phyloP scores from a whole-genome alignment of 2,797 vertebrate species.

The Lagocephalus sceleratus region DNA sequence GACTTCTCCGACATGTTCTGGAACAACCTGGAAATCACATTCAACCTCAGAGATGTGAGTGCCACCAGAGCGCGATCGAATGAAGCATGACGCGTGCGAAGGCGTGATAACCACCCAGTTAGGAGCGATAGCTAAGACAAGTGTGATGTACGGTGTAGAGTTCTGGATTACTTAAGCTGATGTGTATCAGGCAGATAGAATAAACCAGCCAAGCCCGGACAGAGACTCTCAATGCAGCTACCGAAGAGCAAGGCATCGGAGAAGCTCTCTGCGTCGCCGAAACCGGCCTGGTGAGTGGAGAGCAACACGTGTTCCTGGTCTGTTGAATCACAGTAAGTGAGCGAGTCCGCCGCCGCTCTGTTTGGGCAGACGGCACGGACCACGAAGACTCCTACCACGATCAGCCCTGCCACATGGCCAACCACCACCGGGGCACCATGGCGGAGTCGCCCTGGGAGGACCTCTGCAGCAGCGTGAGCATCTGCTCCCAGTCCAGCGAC shows the following conservation, averaged over 20 bases:
- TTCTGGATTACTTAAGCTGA: slow-evolving; percentile 74
- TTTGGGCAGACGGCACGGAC: slow-evolving; percentile 75
- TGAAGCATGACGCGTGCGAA: not conserved
- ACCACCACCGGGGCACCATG: slow-evolving; percentile 67
- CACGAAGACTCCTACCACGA: slow-evolving; percentile 78
- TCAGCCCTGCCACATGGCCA: slow-evolving; percentile 74
- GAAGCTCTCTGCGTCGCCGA: slow-evolving; percentile 73
- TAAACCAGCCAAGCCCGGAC: slow-evolving; percentile 81
- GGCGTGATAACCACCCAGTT: no score
- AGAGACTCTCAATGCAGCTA: slow-evolving; percentile 83
- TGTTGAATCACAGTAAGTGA: not conserved
- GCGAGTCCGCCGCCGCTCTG: slow-evolving; percentile 5
- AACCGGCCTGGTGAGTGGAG: slow-evolving; percentile 81
- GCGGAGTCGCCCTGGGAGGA: slow-evolving; percentile 74
- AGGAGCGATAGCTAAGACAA: not conserved
- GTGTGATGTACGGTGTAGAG: slow-evolving; percentile 17
- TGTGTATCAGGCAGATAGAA: slow-evolving; percentile 90
- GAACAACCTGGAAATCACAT: slow-evolving; percentile 95
- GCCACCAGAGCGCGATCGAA: slow-evolving; percentile 22
- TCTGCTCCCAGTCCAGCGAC: slow-evolving; percentile 83
- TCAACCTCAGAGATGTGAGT: slow-evolving; percentile 96
- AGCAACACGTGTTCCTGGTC: rapidly evolving
- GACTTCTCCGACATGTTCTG: slow-evolving; percentile 92
- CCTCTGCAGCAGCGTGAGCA: slow-evolving; percentile 79
- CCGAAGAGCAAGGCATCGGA: slow-evolving; percentile 71